These are phyloP conservation scores for Trialeurodes vaporariorum DNA, from an alignment of 1,140 invertebrate genomes.

Conservation along the genomic window DNA sequence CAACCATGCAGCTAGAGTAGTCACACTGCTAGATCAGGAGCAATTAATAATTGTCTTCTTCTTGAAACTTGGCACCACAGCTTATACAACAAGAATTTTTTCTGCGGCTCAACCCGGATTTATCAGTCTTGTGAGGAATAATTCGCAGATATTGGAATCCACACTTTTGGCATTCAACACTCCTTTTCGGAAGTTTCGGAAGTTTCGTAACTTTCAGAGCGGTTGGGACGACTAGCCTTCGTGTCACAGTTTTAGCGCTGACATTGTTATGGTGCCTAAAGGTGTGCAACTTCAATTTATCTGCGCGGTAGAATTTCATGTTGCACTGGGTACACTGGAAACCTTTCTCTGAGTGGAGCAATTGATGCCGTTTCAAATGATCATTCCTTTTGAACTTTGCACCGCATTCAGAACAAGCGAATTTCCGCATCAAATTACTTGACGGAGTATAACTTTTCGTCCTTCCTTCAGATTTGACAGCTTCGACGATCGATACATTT, in stretches of 20 bases:
- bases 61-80: background rate
- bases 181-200: background rate
- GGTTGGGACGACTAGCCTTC: background rate
- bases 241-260: background rate
- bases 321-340: background rate
- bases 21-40: too few species aligned
- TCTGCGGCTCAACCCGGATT: background rate
- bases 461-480: background rate
- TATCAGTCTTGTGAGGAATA: background rate
- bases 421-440: background rate
- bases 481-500: background rate
- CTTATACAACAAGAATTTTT: background rate
- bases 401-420: background rate
- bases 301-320: background rate
- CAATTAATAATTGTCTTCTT: background rate
- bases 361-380: background rate
- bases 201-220: background rate
- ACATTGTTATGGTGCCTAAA: background rate
- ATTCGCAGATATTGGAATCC: background rate
- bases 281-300: background rate
- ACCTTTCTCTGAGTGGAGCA: background rate
- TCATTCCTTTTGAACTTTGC: background rate
- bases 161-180: background rate
- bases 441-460: background rate
- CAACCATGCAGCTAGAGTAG: too few species aligned